phyloP scores from a whole-genome alignment of 53 echinoderm and acorn worm species.

The Paelopatides confundens region DNA sequence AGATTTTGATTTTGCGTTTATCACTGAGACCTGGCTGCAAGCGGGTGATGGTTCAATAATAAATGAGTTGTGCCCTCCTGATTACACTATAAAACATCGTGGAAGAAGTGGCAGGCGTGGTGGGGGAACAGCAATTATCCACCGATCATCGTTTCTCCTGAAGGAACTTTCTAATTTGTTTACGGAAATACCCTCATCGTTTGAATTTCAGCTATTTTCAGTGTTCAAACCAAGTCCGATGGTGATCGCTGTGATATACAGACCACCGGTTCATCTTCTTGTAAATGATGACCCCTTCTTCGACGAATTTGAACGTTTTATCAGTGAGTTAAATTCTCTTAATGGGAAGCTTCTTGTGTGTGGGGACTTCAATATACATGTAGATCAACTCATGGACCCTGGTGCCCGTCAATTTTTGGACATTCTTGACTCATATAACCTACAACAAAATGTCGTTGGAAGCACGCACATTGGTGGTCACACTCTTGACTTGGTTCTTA shows the following conservation, averaged over 20 bases:
- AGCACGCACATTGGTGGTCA: neutral
- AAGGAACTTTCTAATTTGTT: neutral
- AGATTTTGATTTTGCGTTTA: neutral
- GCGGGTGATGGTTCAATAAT: too few species aligned
- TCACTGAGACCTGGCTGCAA: conserved; percentile 8
- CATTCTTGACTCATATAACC: neutral
- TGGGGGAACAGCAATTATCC: neutral
- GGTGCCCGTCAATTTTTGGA: neutral
- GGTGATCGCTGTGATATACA: neutral
- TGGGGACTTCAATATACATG: conserved; percentile 14
- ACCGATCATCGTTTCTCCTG: neutral
- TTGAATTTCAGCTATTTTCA: neutral
- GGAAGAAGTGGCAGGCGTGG: neutral
- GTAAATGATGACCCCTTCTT: neutral
- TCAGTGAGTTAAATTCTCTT: neutral
- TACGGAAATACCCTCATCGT: neutral
- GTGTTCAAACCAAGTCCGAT: neutral
- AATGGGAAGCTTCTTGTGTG: neutral
- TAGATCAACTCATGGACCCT: neutral
- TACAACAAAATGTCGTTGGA: neutral
- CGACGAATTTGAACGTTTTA: neutral
- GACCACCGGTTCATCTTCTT: neutral
- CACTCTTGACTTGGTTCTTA: neutral
- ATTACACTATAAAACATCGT: neutral
- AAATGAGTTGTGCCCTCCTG: neutral